These are phyloP conservation scores for Cheilosia soror DNA, from an alignment of 2,888 invertebrate species.

Conservation along the genomic window DNA sequence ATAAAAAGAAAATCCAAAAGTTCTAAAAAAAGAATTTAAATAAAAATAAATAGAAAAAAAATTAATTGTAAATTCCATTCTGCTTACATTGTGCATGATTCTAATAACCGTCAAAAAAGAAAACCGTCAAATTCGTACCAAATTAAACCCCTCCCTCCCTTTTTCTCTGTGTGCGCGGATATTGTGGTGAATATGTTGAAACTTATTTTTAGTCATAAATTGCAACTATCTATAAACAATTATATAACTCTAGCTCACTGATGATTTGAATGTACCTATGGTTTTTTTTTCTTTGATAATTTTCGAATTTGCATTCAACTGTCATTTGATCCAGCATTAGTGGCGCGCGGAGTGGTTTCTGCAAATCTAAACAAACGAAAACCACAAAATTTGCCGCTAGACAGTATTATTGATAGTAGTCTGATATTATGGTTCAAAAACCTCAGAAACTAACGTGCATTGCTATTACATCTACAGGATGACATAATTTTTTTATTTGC, in stretches of 20 bases:
- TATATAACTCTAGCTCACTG: constrained; percentile 59
- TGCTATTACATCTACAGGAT: constrained; percentile 50
- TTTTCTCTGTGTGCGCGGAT: constrained; percentile 20
- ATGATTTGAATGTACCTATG: constrained; percentile 23
- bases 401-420: constrained; percentile 62
- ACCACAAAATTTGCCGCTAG: constrained; percentile 71
- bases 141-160: constrained; percentile 9
- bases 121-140: constrained; percentile 28
- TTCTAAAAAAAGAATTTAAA: constrained; percentile 37
- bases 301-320: constrained; percentile 58
- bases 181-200: constrained; percentile 50
- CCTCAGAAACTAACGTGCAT: constrained; percentile 59
- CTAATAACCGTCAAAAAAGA: constrained; percentile 41
- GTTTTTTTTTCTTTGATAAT: background rate
- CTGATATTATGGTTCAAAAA: constrained; percentile 68
- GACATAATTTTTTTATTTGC: constrained; percentile 66
- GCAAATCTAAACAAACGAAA: constrained; percentile 66
- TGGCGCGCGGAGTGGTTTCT: constrained; percentile 50
- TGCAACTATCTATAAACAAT: constrained; percentile 35
- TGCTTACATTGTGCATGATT: constrained; percentile 23
- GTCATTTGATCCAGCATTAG: constrained; percentile 60
- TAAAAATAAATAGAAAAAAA: background rate
- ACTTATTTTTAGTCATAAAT: constrained; percentile 23
- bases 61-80: constrained; percentile 6
- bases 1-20: constrained; percentile 26